Percentiles rank a stretch among this genome's conserved stretches.
Conservation (phyloP, 2,113 vertebrate species). For the Cinclus cinclus region DNA sequence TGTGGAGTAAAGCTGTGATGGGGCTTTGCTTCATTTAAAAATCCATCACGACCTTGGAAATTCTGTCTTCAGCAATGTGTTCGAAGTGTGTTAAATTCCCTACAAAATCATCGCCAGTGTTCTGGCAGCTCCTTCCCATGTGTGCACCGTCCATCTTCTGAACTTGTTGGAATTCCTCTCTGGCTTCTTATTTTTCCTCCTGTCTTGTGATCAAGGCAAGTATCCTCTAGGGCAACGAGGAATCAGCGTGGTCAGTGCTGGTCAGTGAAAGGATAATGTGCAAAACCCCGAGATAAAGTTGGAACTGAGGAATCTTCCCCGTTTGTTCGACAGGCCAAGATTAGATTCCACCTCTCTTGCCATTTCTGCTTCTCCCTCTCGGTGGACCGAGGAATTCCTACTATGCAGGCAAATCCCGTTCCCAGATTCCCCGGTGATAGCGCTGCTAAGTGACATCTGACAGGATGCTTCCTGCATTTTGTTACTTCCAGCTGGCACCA, state of each 20-base stretch:
- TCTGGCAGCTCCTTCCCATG: not conserved
- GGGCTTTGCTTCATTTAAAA: not conserved
- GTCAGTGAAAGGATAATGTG: not conserved
- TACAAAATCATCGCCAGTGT: fast-evolving
- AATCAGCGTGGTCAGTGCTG: not conserved
- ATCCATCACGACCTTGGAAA: not conserved
- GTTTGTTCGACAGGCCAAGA: not conserved
- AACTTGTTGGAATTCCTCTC: not conserved
- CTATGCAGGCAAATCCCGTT: conserved; percentile 54
- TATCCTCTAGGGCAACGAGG: not conserved
- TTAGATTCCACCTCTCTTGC: conserved; percentile 35
- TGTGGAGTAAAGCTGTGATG: not conserved
- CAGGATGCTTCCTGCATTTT: conserved; percentile 62
- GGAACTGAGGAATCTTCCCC: conserved; percentile 25
- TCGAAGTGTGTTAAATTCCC: not conserved
- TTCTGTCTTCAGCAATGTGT: not conserved
- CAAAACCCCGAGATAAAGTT: not conserved
- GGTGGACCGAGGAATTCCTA: conserved; percentile 36
- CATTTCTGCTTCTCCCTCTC: conserved; percentile 39
- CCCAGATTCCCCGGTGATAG: conserved; percentile 36
- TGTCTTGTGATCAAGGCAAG: not conserved
- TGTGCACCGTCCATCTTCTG: not conserved
- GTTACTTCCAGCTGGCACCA: conserved; percentile 60
- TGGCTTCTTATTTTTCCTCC: not conserved
- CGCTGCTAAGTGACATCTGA: conserved; percentile 66